Evolutionary conservation across 2,888 invertebrate genomes (phyloP).

Genomic region (Cyaniris semiargus): DNA sequence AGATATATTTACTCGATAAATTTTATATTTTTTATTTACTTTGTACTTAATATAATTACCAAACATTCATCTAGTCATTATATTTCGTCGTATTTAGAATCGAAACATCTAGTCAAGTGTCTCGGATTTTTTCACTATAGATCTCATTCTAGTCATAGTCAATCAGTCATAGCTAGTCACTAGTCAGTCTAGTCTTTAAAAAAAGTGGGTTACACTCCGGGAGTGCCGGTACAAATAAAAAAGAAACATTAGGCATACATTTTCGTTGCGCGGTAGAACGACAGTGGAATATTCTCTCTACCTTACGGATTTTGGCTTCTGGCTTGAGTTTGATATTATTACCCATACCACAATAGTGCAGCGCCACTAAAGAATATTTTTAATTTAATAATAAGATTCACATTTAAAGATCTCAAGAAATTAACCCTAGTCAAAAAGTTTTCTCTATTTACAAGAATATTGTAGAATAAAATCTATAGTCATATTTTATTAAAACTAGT

Average conservation of each 20-base stretch:
- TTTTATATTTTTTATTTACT: conserved; percentile 20
- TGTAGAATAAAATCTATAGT: background rate
- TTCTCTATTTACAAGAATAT: background rate
- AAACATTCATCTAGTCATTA: conserved; percentile 26
- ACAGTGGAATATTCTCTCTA: too few species aligned
- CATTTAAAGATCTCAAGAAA: background rate
- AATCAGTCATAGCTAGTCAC: background rate
- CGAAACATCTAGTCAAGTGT: background rate
- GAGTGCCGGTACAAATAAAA: background rate
- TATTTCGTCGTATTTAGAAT: conserved; percentile 25
- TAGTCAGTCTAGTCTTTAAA: background rate
- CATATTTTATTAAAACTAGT: background rate
- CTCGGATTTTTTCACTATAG: background rate
- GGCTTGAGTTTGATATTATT: too few species aligned
- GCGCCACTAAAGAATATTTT: too few species aligned
- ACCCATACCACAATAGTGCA: too few species aligned
- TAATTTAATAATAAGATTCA: background rate
- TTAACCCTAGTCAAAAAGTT: background rate
- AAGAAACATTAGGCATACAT: too few species aligned
- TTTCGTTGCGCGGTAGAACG: too few species aligned
- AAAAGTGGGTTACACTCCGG: background rate
- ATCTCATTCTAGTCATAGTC: background rate
- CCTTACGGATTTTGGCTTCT: too few species aligned
- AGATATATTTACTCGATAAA: background rate
- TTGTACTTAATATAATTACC: background rate